Evolutionary conservation across 2,888 invertebrate genomes (phyloP).

Genomic region (Gastrophysa polygoni): DNA sequence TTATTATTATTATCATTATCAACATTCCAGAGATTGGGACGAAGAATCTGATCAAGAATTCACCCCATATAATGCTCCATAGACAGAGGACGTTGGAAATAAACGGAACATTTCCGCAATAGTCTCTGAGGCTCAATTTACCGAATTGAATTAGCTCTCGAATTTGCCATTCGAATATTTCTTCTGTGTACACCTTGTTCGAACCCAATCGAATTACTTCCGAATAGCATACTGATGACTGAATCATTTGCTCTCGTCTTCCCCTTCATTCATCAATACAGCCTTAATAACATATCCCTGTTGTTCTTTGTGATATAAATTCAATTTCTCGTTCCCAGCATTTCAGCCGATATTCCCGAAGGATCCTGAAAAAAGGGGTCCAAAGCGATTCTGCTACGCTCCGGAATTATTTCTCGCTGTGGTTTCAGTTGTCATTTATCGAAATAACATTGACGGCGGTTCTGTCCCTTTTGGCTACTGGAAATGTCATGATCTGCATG

Average conservation of each 20-base stretch:
- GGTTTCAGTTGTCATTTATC: constrained; percentile 9
- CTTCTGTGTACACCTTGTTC: not conserved
- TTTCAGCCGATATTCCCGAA: not conserved
- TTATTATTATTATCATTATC: too few species aligned
- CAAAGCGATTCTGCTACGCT: not conserved
- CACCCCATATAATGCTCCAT: too few species aligned
- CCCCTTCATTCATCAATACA: not conserved
- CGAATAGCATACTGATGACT: not conserved
- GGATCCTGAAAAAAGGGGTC: not conserved
- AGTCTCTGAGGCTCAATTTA: too few species aligned
- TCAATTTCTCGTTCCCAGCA: not conserved
- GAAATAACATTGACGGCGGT: constrained; percentile 2
- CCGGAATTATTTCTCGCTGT: not conserved
- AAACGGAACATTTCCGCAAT: too few species aligned
- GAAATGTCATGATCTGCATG: too few species aligned
- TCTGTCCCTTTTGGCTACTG: too few species aligned
- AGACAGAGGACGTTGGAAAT: too few species aligned
- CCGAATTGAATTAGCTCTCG: too few species aligned
- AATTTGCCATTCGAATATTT: not conserved
- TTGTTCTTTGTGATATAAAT: not conserved
- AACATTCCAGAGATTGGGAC: too few species aligned
- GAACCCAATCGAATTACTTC: not conserved
- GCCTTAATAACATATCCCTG: not conserved
- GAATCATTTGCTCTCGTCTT: not conserved
- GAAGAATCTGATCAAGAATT: too few species aligned